phyloP scores from a whole-genome alignment of 2,797 vertebrate species.

The Tamandua tetradactyla region DNA sequence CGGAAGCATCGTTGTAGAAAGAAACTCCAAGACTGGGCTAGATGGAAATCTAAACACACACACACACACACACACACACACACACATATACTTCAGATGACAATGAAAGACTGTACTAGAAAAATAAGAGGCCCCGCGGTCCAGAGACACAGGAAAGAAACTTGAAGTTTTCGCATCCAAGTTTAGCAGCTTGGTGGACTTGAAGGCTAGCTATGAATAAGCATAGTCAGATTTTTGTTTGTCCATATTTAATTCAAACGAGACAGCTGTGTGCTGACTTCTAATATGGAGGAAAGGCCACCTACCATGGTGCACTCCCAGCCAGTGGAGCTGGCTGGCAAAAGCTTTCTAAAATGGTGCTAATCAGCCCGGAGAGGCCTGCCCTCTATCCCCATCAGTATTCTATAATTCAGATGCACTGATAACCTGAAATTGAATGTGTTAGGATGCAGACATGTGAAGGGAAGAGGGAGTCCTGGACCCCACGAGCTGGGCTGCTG shows the following conservation, averaged over 20 bases:
- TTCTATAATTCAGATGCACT: slow-evolving; percentile 95
- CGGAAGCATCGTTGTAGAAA: slow-evolving; percentile 78
- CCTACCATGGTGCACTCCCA: slow-evolving; percentile 92
- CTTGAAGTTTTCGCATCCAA: slow-evolving; percentile 73
- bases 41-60: slow-evolving; percentile 66
- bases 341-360: slow-evolving; percentile 97
- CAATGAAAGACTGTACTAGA: slow-evolving; percentile 67
- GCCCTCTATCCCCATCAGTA: slow-evolving; percentile 94
- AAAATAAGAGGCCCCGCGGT: slow-evolving; percentile 48
- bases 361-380: slow-evolving; percentile 97
- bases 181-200: slow-evolving; percentile 82
- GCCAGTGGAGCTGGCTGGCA: slow-evolving; percentile 89
- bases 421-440: slow-evolving; percentile 97
- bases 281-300: slow-evolving; percentile 91
- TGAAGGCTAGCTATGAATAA: slow-evolving; percentile 87
- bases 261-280: slow-evolving; percentile 93
- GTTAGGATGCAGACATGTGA: slow-evolving; percentile 90
- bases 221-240: slow-evolving; percentile 86
- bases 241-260: slow-evolving; percentile 91
- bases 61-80: not conserved
- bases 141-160: not conserved
- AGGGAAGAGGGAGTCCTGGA: slow-evolving; percentile 82
- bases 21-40: slow-evolving; percentile 74
- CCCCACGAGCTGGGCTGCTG: slow-evolving; percentile 74
- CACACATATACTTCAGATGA: slow-evolving; percentile 15